Evolutionary conservation across 2,113 vertebrate genomes (phyloP), one percentile per base, ranked within the genome.

Genomic region (Suricata suricatta): DNA sequence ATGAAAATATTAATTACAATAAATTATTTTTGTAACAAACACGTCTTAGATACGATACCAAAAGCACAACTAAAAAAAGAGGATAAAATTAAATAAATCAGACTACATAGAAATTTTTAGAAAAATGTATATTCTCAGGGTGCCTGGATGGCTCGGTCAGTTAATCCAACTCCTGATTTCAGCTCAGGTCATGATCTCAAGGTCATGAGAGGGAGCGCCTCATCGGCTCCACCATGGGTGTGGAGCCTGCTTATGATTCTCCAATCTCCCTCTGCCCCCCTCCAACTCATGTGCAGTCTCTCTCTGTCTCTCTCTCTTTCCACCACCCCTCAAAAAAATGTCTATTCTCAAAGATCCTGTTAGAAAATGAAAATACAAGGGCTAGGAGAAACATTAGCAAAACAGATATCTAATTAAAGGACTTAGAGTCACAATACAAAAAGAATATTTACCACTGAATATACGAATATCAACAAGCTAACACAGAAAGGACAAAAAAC

Each of bases 361-460:
- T 87, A 35, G 7, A 81, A 95, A 81, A 94, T 54, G 19, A 68
- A 96, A 77, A 76, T 50, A 72, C 14, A 96, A 94, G 38, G 41
- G 44, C 5, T 89, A 19, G 17, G 66, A 57, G 14, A 76, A 87
- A 71, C 72, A 12, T 90, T 80, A 44, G 76, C 4, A 68, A 81
- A 76, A 41, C 12, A 23, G 3, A 1, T 84, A 71, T 27, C 7
- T 71, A 44, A 44, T 54, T 19, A 35, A 7, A 89, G 54, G 63
- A 47, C 31, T 47, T 60, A 35, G 15, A 84, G 15, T 4, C 69
- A 44, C n/a, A 64, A 19, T 47, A 77, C 27, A 35, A 79, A 64
- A 79, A 71, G 27, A 44, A 47, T 15, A 57, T 13, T 57, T 74
- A 35, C 8, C 44, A 71, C 33, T n/a, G 15, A 95, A 77, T 13